phyloP scores from a whole-genome alignment of 2,113 vertebrate species.

The Sphyrna mokarran region DNA sequence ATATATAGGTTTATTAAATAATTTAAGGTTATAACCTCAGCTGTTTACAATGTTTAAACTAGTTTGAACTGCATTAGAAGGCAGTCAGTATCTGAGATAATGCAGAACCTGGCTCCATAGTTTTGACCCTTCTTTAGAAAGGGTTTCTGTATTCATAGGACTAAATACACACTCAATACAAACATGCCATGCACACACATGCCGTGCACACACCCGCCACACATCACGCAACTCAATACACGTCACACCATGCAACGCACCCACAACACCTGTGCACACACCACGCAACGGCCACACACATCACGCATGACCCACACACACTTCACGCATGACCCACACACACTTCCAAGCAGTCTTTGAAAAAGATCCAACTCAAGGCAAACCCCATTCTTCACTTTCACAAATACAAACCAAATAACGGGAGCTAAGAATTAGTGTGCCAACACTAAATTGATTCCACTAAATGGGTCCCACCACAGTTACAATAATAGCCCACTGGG shows the following conservation, averaged over 20 bases:
- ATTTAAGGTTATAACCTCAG: background rate
- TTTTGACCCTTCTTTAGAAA: background rate
- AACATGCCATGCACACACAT: too few species aligned
- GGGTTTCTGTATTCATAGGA: background rate
- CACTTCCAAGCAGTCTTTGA: background rate
- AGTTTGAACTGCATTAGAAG: background rate
- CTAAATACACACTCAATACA: background rate
- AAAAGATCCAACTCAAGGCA: background rate
- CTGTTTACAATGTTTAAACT: background rate
- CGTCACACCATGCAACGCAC: too few species aligned
- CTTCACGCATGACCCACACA: too few species aligned
- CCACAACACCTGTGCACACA: too few species aligned
- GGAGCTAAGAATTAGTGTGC: background rate
- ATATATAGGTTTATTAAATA: background rate
- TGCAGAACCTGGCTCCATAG: background rate
- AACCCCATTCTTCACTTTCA: background rate
- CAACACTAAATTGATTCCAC: background rate
- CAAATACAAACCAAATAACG: background rate
- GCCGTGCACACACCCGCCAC: too few species aligned
- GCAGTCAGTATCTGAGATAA: background rate
- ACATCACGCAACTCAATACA: too few species aligned
- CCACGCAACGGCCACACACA: too few species aligned
- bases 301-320: too few species aligned
- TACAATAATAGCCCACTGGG: background rate
- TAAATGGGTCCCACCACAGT: background rate